phyloP scores from a whole-genome alignment of 2,888 invertebrate genomes.

The Ornithoptera priamus region DNA sequence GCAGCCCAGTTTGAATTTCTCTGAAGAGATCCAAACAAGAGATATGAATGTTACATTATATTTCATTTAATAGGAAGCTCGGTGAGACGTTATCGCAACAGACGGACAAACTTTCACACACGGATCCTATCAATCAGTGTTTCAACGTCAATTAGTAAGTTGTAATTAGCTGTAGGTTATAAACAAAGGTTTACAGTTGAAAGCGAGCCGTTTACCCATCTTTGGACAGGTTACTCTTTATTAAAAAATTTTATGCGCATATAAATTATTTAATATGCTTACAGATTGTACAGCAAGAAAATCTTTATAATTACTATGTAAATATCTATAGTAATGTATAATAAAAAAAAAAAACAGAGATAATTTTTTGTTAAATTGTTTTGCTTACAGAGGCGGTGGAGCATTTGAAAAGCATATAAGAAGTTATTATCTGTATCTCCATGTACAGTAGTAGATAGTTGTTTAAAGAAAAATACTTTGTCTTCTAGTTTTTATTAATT shows the following conservation, averaged over 20 bases:
- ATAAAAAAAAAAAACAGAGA: no score
- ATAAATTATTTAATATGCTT: background rate
- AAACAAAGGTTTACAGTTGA: conserved; percentile 5
- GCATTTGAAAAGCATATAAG: no score
- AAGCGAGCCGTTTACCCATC: conserved; percentile 10
- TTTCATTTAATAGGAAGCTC: conserved; percentile 11
- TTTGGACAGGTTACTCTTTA: background rate
- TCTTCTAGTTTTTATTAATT: conserved; percentile 25
- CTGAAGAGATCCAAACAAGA: conserved; percentile 16
- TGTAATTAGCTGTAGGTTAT: conserved; percentile 49
- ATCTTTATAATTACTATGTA: background rate
- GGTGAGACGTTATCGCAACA: conserved; percentile 16
- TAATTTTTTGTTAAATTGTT: no score
- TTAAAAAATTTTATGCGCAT: background rate
- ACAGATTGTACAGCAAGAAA: background rate
- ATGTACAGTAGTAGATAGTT: background rate
- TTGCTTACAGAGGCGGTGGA: no score
- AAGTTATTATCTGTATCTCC: no score
- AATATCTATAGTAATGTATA: background rate
- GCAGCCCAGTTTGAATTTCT: conserved; percentile 6
- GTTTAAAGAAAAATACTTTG: conserved; percentile 12
- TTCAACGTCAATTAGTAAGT: conserved; percentile 55
- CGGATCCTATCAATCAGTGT: conserved; percentile 49
- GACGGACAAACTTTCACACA: conserved; percentile 24
- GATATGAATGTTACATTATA: conserved; percentile 13